Percentiles rank a stretch among this genome's conserved stretches.
Conservation (phyloP, 2,888 invertebrate species). For the Norana najaformis region DNA sequence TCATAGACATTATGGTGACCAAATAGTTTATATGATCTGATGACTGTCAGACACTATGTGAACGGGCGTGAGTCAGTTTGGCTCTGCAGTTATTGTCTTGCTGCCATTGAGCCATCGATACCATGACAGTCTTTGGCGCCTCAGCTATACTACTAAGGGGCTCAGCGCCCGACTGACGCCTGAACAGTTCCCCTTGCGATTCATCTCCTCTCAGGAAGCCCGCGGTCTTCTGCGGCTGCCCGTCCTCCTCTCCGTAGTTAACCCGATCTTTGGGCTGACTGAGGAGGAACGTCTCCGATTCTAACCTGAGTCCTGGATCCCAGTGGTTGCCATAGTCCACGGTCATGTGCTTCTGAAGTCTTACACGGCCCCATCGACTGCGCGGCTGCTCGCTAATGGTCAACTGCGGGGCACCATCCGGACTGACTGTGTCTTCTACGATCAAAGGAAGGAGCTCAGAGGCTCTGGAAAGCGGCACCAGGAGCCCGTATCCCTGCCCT, state of each 20-base stretch:
- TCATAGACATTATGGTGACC: neutral
- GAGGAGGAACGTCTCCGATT: neutral
- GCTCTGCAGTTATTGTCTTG: neutral
- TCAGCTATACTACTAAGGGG: neutral
- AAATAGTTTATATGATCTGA: neutral
- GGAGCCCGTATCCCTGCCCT: slow-evolving; percentile 15
- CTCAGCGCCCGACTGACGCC: neutral
- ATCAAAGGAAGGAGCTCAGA: slow-evolving; percentile 1
- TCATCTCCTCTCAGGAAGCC: neutral
- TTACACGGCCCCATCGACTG: neutral
- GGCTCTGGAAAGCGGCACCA: neutral
- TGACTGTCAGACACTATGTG: neutral
- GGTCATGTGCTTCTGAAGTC: slow-evolving; percentile 10
- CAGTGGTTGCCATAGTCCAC: neutral
- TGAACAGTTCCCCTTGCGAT: neutral
- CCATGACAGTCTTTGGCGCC: neutral
- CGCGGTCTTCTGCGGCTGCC: neutral
- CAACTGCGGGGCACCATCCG: neutral
- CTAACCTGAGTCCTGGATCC: neutral
- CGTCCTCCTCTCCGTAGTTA: neutral
- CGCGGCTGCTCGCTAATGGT: neutral
- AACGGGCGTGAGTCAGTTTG: neutral
- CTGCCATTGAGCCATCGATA: neutral
- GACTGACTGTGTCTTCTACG: neutral
- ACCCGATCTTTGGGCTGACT: neutral